Conservation (phyloP, 2,888 invertebrate species). For the Pyrocoelia pectoralis region DNA sequence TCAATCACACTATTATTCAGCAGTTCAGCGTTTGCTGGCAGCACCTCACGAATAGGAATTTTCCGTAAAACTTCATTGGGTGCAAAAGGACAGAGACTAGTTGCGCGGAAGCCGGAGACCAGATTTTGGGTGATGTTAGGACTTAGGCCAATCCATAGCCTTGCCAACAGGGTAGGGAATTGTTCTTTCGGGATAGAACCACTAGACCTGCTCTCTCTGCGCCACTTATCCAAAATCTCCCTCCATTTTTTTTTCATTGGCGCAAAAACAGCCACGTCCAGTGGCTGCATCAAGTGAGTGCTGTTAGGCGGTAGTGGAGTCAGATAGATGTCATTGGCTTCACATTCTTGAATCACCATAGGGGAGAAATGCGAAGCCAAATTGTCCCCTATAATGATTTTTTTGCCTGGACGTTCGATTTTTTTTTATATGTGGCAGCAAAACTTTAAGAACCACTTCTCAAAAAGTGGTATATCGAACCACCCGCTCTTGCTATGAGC, state of each 20-base stretch:
- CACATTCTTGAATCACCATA: neutral
- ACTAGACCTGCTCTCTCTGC: neutral
- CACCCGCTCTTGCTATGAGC: neutral
- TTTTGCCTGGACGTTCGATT: neutral
- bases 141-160: neutral
- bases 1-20: neutral
- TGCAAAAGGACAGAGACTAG: neutral
- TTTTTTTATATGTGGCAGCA: neutral
- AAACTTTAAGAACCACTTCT: neutral
- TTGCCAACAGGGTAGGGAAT: neutral
- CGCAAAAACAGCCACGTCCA: neutral
- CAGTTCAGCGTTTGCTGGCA: neutral
- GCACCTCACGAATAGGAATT: neutral
- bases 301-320: neutral
- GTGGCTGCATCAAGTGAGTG: neutral
- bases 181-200: neutral
- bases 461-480: neutral
- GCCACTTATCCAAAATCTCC: neutral
- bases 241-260: neutral
- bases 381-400: neutral
- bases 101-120: neutral
- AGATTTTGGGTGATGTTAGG: neutral
- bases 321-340: neutral
- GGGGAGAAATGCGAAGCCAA: neutral
- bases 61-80: neutral